phyloP scores from a whole-genome alignment of 2,888 invertebrate species.

The Athripsodes cinereus region DNA sequence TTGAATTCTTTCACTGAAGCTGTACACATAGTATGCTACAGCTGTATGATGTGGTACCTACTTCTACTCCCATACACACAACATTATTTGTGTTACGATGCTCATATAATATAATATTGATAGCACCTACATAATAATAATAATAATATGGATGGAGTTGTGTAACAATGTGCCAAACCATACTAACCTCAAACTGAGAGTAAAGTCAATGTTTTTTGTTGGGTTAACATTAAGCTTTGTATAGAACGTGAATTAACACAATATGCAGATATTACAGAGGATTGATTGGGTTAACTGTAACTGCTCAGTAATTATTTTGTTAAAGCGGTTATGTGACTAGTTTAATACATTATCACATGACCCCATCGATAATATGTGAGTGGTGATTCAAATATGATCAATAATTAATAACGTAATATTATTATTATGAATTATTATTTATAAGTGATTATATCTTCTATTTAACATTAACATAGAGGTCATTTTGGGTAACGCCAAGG shows the following conservation, averaged over 20 bases:
- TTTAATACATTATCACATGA: background rate
- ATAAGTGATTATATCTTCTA: background rate
- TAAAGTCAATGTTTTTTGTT: too few species aligned
- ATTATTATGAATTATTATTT: background rate
- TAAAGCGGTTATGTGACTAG: too few species aligned
- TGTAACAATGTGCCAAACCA: too few species aligned
- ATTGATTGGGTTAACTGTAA: too few species aligned
- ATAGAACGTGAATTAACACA: too few species aligned
- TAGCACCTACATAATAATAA: too few species aligned
- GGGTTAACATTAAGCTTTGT: too few species aligned
- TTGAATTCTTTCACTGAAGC: background rate
- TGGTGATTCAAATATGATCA: background rate
- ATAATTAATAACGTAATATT: background rate
- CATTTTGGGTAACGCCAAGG: background rate
- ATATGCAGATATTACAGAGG: too few species aligned
- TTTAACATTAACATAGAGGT: background rate
- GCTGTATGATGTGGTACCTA: background rate
- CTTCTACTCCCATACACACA: background rate
- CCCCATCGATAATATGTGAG: background rate
- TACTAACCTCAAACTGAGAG: too few species aligned
- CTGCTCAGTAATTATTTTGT: too few species aligned
- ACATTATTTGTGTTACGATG: background rate
- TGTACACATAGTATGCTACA: background rate
- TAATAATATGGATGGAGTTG: too few species aligned
- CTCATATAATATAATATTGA: too few species aligned